A percentile compares a stretch with the other conserved stretches of the same genome.
phyloP scores from a whole-genome alignment of 2,113 vertebrate species.

The Phoxinus phoxinus region DNA sequence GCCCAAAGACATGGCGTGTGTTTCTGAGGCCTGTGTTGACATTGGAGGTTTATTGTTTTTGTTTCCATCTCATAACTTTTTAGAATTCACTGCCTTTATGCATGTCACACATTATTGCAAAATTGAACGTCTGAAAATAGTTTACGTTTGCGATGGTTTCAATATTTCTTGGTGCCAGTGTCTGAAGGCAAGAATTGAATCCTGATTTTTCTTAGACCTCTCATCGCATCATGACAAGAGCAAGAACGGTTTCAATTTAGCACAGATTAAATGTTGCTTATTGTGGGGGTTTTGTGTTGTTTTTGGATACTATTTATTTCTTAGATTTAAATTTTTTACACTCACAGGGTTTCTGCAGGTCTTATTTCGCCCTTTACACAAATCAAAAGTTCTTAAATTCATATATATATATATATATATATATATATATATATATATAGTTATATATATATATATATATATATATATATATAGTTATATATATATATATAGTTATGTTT shows the following conservation, averaged over 20 bases:
- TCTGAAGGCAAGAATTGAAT: slow-evolving; percentile 23
- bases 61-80: slow-evolving; percentile 19
- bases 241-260: neutral
- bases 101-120: slow-evolving; percentile 42
- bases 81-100: slow-evolving; percentile 19
- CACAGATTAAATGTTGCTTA: neutral
- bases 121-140: slow-evolving; percentile 35
- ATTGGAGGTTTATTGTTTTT: slow-evolving; percentile 29
- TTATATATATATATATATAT: too few relatives aligned
- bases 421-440: too few relatives aligned
- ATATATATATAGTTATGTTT: too few relatives aligned
- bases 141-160: neutral
- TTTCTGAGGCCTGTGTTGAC: slow-evolving; percentile 22
- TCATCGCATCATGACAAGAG: neutral
- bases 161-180: slow-evolving; percentile 5
- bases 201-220: slow-evolving; percentile 5
- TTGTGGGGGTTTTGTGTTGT: neutral
- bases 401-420: too few relatives aligned
- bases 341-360: too few relatives aligned
- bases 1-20: slow-evolving; percentile 7
- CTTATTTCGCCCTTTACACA: too few relatives aligned
- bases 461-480: too few relatives aligned
- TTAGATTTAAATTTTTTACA: too few relatives aligned
- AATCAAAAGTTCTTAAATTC: too few relatives aligned
- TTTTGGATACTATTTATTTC: neutral